Evolutionary conservation across 2,113 vertebrate species (phyloP), one percentile per base, ranked within the genome.

Genomic region (Pseudorasbora parva): DNA sequence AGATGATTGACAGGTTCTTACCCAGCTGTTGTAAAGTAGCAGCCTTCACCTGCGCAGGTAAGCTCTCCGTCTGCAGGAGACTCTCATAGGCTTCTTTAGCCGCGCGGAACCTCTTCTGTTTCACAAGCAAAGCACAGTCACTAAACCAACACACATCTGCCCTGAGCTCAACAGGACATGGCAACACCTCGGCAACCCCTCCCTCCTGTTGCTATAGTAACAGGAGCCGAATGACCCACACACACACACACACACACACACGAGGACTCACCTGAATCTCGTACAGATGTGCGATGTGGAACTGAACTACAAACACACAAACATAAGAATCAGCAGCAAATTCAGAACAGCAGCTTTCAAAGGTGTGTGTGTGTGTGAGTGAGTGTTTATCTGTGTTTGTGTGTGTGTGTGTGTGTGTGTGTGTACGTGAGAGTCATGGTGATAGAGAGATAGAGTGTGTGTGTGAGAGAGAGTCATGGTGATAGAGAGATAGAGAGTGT

Each of bases 201-300:
- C 3, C 27, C 33, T 37, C 17, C 45, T 23, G 49, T 76, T 85
- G 47, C 84, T 56, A 85, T 59, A 60, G 60, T 49, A 82, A 86
- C 64, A 72, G 1, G 15, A n/a, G 30, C 14, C 17, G 37, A 60
- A 69, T 8, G 4, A 8, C 47, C n/a, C n/a, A n/a, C n/a, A n/a
- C n/a, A n/a, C n/a, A n/a, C n/a, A n/a, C n/a, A n/a, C n/a, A n/a
- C n/a, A n/a, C n/a, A n/a, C n/a, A n/a, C n/a, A n/a, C n/a, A n/a
- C n/a, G n/a, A n/a, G 21, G 37, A 62, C 82, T 84, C 80, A 87
- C 86, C 86, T 87, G 86, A 41, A 87, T 87, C 73, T 87, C 86
- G 81, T 87, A 98, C 91, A 99, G 95, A 95, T 99, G 98, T 93
- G 97, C 98, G 87, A 99, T 97, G 95, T 99, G 98, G 95, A 99